Conservation (phyloP, 2,888 invertebrate species). For the Luffia ferchaultella region DNA sequence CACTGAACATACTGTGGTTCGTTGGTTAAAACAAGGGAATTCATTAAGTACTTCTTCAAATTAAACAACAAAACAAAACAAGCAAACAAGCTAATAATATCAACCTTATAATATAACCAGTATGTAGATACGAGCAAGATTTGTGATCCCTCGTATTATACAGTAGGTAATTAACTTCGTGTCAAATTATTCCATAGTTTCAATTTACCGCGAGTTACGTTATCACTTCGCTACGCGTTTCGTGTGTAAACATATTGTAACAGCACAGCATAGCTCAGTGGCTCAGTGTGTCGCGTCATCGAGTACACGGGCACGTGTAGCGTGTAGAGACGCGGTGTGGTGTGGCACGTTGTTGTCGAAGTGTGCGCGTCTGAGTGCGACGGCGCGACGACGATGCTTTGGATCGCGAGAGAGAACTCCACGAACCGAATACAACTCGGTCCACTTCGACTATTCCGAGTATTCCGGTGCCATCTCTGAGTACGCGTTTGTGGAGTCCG, state of each 20-base stretch:
- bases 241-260: too few relatives aligned
- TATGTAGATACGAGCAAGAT: too few relatives aligned
- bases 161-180: not conserved
- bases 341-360: too few relatives aligned
- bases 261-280: not conserved
- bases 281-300: not conserved
- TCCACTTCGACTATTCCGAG: too few relatives aligned
- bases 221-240: not conserved
- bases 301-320: not conserved
- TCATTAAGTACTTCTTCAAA: too few relatives aligned
- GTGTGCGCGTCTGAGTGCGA: constrained; percentile 44
- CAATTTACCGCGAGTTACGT: not conserved
- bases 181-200: not conserved
- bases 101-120: too few relatives aligned
- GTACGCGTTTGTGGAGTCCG: constrained; percentile 37
- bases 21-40: too few relatives aligned
- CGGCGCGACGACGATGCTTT: constrained; percentile 47
- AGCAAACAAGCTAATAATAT: too few relatives aligned
- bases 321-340: not conserved
- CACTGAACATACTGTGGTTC: too few relatives aligned
- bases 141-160: too few relatives aligned
- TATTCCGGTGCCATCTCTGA: constrained; percentile 33
- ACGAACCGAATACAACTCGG: constrained; percentile 52
- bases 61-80: too few relatives aligned
- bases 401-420: constrained; percentile 42